Base-by-base conservation (phyloP, 2,113 vertebrate genomes). In the Thomomys bottae region DNA sequence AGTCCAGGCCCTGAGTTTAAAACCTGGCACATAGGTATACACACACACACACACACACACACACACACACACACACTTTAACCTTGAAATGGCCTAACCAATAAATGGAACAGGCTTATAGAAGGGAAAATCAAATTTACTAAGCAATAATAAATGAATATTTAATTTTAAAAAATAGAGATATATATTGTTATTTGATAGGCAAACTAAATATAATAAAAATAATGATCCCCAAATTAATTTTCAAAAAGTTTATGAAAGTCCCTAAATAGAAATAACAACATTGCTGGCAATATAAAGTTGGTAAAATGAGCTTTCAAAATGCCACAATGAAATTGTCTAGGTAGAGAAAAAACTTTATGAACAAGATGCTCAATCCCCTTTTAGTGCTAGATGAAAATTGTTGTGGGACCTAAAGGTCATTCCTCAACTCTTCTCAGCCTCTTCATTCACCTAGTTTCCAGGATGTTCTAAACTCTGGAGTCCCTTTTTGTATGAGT, bases 51-150 rank as follows among this genome's bases (percentile, higher is more conserved):
- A 63, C 61, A 63, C 20, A 63, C 20, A 63, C 61, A 63, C 20
- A 63, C 20, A 23, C 20, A 63, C 61, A 63, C 61, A 63, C 61
- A 63, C 61, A 23, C 7, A 70, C 8, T 84, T 77, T 84, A 89
- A 89, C 34, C 40, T 88, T 85, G 23, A 92, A 75, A 49, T 89
- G 90, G 68, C 24, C 24, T 89, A 76, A 89, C 77, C 82, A 93
- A 36, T 79, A 87, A 59, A 89, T 61, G 7, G 59, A 18, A 64
- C n/a, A 89, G 32, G 30, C 18, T 91, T 92, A 30, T 78, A 18
- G 6, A 64, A 78, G n/a, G 42, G 49, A 7, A 81, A 89, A 68
- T 38, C 20, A 57, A 54, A 85, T 68, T 49, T 85, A 71, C 57
- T 78, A 77, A 68, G 18, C 21, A 87, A 61, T 82, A 88, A 85